Percentiles rank a stretch among this genome's conserved stretches.
Evolutionary conservation across 2,113 vertebrate genomes (phyloP).

Genomic region (Pan paniscus): DNA sequence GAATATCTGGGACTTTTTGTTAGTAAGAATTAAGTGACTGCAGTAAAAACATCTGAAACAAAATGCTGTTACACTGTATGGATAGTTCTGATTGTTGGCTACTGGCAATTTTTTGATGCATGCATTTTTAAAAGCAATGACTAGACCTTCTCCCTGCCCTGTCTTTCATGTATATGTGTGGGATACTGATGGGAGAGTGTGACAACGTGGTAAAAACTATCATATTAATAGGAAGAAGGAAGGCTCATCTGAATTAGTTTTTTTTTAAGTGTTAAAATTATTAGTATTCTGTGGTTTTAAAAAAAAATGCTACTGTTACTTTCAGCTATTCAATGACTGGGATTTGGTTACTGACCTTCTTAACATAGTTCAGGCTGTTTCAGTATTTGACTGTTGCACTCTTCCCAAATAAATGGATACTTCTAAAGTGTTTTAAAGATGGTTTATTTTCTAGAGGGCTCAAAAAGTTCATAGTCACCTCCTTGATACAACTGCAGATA

Average conservation of each 20-base stretch:
- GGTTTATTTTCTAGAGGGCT: conserved; percentile 14
- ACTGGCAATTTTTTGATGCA: background rate
- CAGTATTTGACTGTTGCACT: conserved; percentile 30
- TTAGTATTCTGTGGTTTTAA: background rate
- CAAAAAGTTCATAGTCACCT: conserved; percentile 18
- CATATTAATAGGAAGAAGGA: conserved; percentile 44
- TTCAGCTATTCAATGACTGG: background rate
- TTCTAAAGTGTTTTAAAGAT: conserved; percentile 76
- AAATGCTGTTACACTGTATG: background rate
- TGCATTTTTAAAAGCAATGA: background rate
- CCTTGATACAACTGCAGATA: background rate
- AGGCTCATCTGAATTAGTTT: conserved; percentile 73
- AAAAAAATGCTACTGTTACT: conserved; percentile 11
- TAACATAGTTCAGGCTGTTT: conserved; percentile 28
- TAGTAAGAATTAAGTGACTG: background rate
- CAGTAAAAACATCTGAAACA: background rate
- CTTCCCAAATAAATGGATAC: conserved; percentile 72
- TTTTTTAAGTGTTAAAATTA: conserved; percentile 15
- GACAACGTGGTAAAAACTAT: background rate
- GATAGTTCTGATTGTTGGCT: background rate
- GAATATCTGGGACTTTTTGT: background rate
- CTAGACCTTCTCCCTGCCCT: background rate
- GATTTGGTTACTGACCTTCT: conserved; percentile 33
- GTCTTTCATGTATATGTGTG: background rate
- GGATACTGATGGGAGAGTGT: background rate